Evolutionary conservation across 2,113 vertebrate species (phyloP), one percentile per base, ranked within the genome.

Genomic region (Lasiurus cinereus): DNA sequence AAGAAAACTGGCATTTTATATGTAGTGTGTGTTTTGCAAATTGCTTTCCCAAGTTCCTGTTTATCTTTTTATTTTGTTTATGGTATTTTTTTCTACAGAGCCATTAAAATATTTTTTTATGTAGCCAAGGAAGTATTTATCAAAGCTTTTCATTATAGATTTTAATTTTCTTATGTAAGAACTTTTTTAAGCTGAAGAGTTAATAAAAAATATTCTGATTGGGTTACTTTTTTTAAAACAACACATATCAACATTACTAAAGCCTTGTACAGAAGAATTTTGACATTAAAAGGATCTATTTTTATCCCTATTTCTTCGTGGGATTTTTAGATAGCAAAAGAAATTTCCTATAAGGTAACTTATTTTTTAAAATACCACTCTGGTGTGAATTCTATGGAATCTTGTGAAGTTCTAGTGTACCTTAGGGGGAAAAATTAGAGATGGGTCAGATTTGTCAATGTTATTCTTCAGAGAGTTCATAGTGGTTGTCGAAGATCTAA

Each of bases 121-220:
- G 8, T 76, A 89, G 18, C 5, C 48, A 83, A 67, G 27, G 27
- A 62, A 62, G 24, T 10, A 22, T 74, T 93, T 77, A 64, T 52
- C 14, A 90, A 18, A 39, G 67, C 52, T 90, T 90, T 92, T 84
- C 1, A 48, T 66, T 67, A 70, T 67, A 1, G 16, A 76, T 15
- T 88, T 93, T 11, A n/a, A 46, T 18, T 43, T 82, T 62, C 43
- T 43, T 56, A 33, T 56, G 16, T 78, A 84, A 76, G 5, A 54
- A 62, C 12, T 33, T n/a, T 78, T 91, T 79, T 92, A 82, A 88
- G 6, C 29, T 76, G 52, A 83, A 83, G 43, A 91, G 18, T 72
- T 88, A 78, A 31, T 91, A 13, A 72, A 80, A 10, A 83, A 69
- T 64, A 79, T 22, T 69, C 4, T 66, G 10, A 50, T 39, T 14